A percentile compares a stretch with the other conserved stretches of the same genome.
phyloP scores from a whole-genome alignment of 2,113 vertebrate species.

The Lepus timidus region DNA sequence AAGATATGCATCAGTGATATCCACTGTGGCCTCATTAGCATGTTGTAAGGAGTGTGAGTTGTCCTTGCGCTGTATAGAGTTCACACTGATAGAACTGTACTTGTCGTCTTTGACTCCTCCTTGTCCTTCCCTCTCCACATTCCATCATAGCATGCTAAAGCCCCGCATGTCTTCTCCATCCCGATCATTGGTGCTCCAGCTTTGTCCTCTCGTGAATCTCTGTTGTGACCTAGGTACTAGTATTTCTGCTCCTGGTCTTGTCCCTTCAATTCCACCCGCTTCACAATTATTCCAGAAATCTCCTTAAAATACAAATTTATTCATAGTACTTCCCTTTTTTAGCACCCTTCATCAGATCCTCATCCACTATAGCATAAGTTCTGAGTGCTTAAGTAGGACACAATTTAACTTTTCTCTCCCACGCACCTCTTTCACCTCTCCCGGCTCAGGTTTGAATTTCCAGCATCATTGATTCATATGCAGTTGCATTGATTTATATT shows the following conservation, averaged over 20 bases:
- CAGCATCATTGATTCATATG: background rate
- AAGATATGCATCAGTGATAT: background rate
- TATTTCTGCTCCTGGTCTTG: background rate
- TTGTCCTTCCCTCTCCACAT: background rate
- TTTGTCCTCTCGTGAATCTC: background rate
- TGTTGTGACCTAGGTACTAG: background rate
- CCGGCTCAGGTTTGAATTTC: background rate
- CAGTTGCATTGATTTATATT: background rate
- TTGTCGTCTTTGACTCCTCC: background rate
- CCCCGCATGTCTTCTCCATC: background rate
- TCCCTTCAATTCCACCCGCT: background rate
- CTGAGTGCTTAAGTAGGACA: background rate
- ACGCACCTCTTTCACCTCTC: background rate
- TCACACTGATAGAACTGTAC: background rate
- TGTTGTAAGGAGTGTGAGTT: background rate
- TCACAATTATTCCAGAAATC: background rate
- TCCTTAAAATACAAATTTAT: background rate
- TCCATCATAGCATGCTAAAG: background rate
- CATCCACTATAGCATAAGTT: background rate
- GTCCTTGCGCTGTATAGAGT: background rate
- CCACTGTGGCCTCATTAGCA: background rate
- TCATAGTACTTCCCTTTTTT: background rate
- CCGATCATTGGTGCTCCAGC: background rate
- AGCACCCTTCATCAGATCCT: background rate
- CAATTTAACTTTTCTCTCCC: background rate